Conservation (phyloP, 2,797 vertebrate genomes). For the Lepilemur septentrionalis region DNA sequence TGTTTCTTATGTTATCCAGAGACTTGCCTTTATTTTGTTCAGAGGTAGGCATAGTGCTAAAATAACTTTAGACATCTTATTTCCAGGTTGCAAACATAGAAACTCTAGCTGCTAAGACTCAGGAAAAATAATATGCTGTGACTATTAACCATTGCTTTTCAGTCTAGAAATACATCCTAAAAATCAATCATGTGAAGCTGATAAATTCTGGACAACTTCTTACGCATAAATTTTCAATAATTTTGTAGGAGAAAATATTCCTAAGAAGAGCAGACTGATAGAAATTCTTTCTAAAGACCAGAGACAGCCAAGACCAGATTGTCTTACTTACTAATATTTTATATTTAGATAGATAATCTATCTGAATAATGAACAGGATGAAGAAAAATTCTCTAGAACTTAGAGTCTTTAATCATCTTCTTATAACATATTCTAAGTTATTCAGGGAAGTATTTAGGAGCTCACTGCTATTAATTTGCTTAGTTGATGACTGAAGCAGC, state of each 20-base stretch:
- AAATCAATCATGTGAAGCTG: slow-evolving; percentile 35
- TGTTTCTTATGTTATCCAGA: slow-evolving; percentile 29
- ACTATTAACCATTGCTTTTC: slow-evolving; percentile 17
- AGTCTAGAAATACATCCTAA: background rate
- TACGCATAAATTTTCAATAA: slow-evolving; percentile 25
- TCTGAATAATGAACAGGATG: slow-evolving; percentile 46
- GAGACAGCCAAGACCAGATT: slow-evolving; percentile 41
- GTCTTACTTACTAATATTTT: slow-evolving; percentile 45
- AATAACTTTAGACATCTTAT: slow-evolving; percentile 41
- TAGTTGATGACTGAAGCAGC: slow-evolving; percentile 19
- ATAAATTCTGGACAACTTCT: slow-evolving; percentile 48
- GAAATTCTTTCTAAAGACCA: slow-evolving; percentile 49
- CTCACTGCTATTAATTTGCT: slow-evolving; percentile 52
- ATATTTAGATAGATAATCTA: slow-evolving; percentile 46
- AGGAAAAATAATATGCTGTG: background rate
- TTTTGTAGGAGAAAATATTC: slow-evolving; percentile 46
- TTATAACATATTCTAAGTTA: slow-evolving; percentile 57
- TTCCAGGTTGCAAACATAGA: slow-evolving; percentile 10
- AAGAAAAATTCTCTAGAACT: slow-evolving; percentile 55
- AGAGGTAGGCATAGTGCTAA: background rate
- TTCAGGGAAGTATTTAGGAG: slow-evolving; percentile 47
- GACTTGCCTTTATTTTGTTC: slow-evolving; percentile 52
- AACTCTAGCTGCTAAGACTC: background rate
- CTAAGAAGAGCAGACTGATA: slow-evolving; percentile 7
- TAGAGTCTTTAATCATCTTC: slow-evolving; percentile 57